phyloP scores from a whole-genome alignment of 2,113 vertebrate genomes.

The Sylvia atricapilla region DNA sequence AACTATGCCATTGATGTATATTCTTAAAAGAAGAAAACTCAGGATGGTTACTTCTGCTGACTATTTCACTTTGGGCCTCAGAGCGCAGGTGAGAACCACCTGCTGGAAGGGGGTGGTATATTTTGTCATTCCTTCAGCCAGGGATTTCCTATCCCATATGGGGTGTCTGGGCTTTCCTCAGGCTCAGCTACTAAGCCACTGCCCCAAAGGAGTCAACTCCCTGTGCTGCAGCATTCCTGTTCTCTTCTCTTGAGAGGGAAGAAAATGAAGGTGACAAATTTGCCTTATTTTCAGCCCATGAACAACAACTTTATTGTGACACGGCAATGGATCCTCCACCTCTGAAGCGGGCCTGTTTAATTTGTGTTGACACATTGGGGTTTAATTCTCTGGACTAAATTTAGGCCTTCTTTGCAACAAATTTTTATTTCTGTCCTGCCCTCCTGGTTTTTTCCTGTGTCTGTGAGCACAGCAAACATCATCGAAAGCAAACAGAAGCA shows the following conservation, averaged over 20 bases:
- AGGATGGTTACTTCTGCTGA: not conserved
- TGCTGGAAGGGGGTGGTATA: not conserved
- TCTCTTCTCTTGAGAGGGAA: constrained; percentile 58
- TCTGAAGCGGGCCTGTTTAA: not conserved
- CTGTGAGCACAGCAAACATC: not conserved
- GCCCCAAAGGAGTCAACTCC: constrained; percentile 48
- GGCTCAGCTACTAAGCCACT: not conserved
- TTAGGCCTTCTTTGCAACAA: not conserved
- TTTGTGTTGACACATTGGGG: not conserved
- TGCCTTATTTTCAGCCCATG: not conserved
- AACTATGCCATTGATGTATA: not conserved
- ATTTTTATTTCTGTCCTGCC: not conserved
- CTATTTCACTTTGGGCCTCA: not conserved
- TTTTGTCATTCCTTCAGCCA: constrained; percentile 1
- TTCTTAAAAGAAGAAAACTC: not conserved
- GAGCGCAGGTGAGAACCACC: not conserved
- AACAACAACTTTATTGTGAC: not conserved
- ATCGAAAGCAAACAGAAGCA: not conserved
- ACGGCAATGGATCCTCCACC: not conserved
- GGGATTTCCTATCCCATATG: not conserved
- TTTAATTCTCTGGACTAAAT: not conserved
- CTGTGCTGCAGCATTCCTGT: constrained; percentile 53
- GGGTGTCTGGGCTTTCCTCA: not conserved
- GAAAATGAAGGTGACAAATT: constrained; percentile 23
- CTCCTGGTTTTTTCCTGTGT: not conserved